Conservation (phyloP, 2,797 vertebrate species). For the Phalanger gymnotis region DNA sequence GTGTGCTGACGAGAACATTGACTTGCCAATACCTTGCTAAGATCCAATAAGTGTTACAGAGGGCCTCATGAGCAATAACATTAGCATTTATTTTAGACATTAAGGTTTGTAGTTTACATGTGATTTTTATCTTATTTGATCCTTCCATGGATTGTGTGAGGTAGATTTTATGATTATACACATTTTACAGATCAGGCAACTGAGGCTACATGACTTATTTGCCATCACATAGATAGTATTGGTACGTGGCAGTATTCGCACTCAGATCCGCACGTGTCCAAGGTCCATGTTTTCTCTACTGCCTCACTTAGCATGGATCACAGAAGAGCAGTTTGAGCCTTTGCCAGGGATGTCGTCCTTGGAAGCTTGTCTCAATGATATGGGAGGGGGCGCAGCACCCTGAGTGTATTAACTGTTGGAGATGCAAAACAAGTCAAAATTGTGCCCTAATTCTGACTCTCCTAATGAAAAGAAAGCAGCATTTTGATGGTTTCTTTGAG, state of each 20-base stretch:
- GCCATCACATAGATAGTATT: neutral
- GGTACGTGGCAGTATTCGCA: neutral
- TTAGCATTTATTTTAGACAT: slow-evolving; percentile 84
- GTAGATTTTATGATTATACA: neutral
- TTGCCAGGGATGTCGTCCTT: slow-evolving; percentile 90
- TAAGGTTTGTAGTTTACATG: neutral
- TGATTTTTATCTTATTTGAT: neutral
- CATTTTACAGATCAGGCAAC: neutral
- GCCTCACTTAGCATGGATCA: neutral
- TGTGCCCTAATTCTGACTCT: slow-evolving; percentile 90
- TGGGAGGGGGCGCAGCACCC: slow-evolving; percentile 92
- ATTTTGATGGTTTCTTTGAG: slow-evolving; percentile 93
- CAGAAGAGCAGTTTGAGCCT: slow-evolving; percentile 61
- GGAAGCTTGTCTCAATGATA: slow-evolving; percentile 83
- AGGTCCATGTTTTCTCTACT: neutral
- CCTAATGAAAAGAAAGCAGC: slow-evolving; percentile 95
- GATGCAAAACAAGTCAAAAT: slow-evolving; percentile 90
- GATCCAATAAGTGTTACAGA: slow-evolving; percentile 87
- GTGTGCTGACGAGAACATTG: slow-evolving; percentile 84
- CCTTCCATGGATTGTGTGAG: neutral
- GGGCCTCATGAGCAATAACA: slow-evolving; percentile 88
- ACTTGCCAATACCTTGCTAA: slow-evolving; percentile 85
- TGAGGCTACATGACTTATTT: neutral
- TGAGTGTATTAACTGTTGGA: slow-evolving; percentile 89
- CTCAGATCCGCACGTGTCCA: neutral